These are phyloP conservation scores for Morinoia aosen DNA, from an alignment of 2,888 invertebrate genomes.

Conservation along the genomic window DNA sequence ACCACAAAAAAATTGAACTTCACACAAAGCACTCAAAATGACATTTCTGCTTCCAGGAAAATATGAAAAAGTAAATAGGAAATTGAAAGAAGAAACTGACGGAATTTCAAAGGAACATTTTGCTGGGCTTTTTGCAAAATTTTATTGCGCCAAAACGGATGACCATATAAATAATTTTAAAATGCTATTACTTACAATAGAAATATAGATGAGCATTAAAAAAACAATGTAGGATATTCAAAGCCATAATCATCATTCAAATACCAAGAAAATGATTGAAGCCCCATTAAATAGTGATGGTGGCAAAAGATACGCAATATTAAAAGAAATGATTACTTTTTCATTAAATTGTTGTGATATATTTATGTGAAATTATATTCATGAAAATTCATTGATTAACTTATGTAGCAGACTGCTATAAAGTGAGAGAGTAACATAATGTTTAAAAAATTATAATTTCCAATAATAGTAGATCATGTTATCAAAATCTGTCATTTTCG, in stretches of 20 bases:
- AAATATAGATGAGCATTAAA: not conserved
- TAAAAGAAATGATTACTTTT: not conserved
- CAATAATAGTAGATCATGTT: not conserved
- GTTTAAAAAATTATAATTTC: not conserved
- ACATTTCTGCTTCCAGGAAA: not conserved
- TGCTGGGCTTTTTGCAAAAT: not conserved
- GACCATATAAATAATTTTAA: no score
- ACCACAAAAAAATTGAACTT: not conserved
- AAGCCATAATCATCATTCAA: not conserved
- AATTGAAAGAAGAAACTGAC: not conserved
- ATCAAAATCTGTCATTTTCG: not conserved
- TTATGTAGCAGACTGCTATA: no score
- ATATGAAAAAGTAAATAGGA: not conserved
- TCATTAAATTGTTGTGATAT: not conserved
- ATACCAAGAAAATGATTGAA: not conserved
- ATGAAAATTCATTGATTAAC: no score
- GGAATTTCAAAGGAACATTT: not conserved
- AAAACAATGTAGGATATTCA: not conserved
- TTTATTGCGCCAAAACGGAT: no score
- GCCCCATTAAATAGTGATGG: not conserved
- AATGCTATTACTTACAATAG: not conserved
- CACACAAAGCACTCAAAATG: not conserved
- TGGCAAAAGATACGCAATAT: not conserved
- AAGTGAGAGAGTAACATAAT: not conserved
- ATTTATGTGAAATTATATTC: not conserved